Evolutionary conservation across 2,113 vertebrate species (phyloP).

Genomic region (Sapayoa aenigma): DNA sequence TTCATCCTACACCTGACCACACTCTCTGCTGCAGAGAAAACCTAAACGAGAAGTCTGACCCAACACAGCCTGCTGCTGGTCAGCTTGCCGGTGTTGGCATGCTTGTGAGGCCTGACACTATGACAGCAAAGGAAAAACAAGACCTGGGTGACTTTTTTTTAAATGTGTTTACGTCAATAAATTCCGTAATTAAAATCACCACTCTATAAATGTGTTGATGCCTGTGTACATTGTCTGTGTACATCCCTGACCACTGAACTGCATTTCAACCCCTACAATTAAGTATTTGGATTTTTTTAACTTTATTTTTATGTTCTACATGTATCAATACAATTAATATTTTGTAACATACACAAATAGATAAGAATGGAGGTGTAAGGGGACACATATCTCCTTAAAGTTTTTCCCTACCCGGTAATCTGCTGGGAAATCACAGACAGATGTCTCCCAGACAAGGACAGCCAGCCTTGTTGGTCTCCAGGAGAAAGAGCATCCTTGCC

Average conservation of each 20-base stretch:
- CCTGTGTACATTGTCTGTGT: neutral
- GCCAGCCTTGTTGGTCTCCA: neutral
- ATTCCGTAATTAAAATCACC: neutral
- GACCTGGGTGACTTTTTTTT: neutral
- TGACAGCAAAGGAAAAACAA: neutral
- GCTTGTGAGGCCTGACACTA: neutral
- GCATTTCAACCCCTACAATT: neutral
- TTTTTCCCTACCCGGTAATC: neutral
- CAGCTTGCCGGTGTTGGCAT: neutral
- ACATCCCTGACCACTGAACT: neutral
- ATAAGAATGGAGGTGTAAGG: neutral
- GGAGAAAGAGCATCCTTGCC: neutral
- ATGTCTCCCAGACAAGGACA: neutral
- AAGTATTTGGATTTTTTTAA: neutral
- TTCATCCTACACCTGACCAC: neutral
- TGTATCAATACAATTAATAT: neutral
- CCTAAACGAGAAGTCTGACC: neutral
- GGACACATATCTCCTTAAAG: neutral
- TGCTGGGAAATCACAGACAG: neutral
- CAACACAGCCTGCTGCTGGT: neutral
- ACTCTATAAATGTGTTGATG: neutral
- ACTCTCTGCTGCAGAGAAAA: neutral
- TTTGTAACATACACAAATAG: neutral
- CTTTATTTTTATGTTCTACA: neutral
- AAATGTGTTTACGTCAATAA: neutral